Conservation (phyloP, 2,888 invertebrate species). For the Arge pagana region DNA sequence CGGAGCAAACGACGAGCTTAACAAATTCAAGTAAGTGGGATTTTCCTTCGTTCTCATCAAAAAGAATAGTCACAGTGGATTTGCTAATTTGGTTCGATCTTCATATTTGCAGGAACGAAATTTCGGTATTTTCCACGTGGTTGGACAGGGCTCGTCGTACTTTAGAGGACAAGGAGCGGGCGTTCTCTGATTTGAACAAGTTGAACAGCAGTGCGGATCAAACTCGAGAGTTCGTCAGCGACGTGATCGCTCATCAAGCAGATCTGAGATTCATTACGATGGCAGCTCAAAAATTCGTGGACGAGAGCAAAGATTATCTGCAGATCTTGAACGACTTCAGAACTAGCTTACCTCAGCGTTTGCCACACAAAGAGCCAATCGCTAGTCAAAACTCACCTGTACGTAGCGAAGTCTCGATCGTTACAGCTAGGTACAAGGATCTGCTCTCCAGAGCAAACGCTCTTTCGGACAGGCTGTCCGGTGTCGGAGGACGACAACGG, state of each 20-base stretch:
- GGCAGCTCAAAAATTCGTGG: conserved; percentile 94
- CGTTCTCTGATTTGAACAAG: conserved; percentile 76
- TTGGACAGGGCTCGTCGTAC: conserved; percentile 78
- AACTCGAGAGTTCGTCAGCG: conserved; percentile 87
- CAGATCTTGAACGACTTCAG: conserved; percentile 85
- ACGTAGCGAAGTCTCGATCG: conserved; percentile 77
- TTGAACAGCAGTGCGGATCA: conserved; percentile 75
- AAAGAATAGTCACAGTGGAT: too few species aligned
- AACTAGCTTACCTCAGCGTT: conserved; percentile 79
- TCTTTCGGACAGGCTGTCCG: conserved; percentile 80
- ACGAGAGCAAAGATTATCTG: conserved; percentile 92
- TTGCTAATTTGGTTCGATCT: too few species aligned
- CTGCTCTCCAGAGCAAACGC: conserved; percentile 81
- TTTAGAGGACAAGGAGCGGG: conserved; percentile 84
- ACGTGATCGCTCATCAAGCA: conserved; percentile 94
- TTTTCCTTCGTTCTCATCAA: background rate
- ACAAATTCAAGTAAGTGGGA: conserved; percentile 72
- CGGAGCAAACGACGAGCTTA: conserved; percentile 85
- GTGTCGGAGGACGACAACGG: conserved; percentile 75
- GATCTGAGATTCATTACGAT: conserved; percentile 94
- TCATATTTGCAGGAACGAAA: conserved; percentile 66
- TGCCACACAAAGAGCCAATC: conserved; percentile 76
- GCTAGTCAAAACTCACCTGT: conserved; percentile 75
- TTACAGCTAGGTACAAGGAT: conserved; percentile 81
- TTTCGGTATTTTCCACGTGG: conserved; percentile 83